A percentile compares a stretch with the other conserved stretches of the same genome.
Conservation (phyloP, 2,113 vertebrate genomes). For the Tor tambroides region DNA sequence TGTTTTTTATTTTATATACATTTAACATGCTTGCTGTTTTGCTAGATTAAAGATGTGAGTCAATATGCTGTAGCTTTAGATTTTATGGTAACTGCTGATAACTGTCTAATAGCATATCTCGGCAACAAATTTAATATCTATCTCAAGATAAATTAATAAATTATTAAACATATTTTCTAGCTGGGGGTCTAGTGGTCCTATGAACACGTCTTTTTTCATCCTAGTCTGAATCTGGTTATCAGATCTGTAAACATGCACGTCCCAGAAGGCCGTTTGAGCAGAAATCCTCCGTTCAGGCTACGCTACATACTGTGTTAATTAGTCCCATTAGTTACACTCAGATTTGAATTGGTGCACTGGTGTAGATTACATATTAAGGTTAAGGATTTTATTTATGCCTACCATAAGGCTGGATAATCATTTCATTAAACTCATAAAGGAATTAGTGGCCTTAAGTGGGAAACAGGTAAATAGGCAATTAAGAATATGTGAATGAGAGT, state of each 20-base stretch:
- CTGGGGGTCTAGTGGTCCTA: neutral
- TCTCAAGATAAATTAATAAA: neutral
- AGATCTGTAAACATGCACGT: neutral
- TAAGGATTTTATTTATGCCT: constrained; percentile 44
- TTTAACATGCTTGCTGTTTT: neutral
- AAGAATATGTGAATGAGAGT: constrained; percentile 17
- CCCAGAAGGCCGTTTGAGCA: neutral
- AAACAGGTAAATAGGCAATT: constrained; percentile 41
- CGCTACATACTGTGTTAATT: constrained; percentile 34
- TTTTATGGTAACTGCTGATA: neutral
- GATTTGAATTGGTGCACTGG: constrained; percentile 19
- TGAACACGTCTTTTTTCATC: neutral
- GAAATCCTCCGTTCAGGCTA: neutral
- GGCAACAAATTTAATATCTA: neutral
- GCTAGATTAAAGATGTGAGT: neutral
- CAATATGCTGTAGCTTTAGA: neutral
- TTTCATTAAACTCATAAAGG: constrained; percentile 34
- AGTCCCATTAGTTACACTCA: constrained; percentile 22
- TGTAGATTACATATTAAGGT: constrained; percentile 40
- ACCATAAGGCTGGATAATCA: constrained; percentile 37
- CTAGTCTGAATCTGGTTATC: neutral
- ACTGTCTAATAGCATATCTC: neutral
- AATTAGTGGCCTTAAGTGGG: constrained; percentile 17
- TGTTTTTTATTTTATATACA: neutral
- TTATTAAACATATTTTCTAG: constrained; percentile 1